These are phyloP conservation scores for Ciconia nigra DNA, from an alignment of 2,797 vertebrate genomes.

Conservation along the genomic window DNA sequence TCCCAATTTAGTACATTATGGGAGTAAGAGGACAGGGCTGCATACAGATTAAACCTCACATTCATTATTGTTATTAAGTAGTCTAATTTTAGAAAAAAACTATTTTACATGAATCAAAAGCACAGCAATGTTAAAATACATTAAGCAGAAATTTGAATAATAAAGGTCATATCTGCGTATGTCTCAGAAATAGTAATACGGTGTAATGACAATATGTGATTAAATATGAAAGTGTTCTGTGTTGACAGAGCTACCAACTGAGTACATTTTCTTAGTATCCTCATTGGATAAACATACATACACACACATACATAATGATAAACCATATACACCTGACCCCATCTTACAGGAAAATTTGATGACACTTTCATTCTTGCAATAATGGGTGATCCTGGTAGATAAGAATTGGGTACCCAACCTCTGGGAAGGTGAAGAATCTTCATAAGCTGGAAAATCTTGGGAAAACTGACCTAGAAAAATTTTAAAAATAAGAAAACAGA, in stretches of 20 bases:
- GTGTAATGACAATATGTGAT: neutral
- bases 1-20: slow-evolving; percentile 68
- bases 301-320: neutral
- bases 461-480: neutral
- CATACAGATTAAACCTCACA: slow-evolving; percentile 62
- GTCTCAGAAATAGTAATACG: slow-evolving; percentile 22
- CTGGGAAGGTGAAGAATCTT: neutral
- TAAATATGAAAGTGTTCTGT: neutral
- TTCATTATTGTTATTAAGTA: slow-evolving; percentile 74
- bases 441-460: neutral
- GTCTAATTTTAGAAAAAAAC: slow-evolving; percentile 70
- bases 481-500: neutral
- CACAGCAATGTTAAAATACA: slow-evolving; percentile 38
- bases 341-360: neutral
- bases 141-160: slow-evolving; percentile 68
- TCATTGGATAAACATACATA: neutral
- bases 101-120: slow-evolving; percentile 55
- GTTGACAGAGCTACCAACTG: neutral
- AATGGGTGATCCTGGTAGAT: neutral
- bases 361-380: neutral
- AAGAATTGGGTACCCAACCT: neutral
- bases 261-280: neutral
- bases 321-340: rapidly evolving
- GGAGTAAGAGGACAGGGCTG: slow-evolving; percentile 41
- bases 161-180: slow-evolving; percentile 38